phyloP scores from a whole-genome alignment of 2,797 vertebrate genomes.

The Pygocentrus nattereri region DNA sequence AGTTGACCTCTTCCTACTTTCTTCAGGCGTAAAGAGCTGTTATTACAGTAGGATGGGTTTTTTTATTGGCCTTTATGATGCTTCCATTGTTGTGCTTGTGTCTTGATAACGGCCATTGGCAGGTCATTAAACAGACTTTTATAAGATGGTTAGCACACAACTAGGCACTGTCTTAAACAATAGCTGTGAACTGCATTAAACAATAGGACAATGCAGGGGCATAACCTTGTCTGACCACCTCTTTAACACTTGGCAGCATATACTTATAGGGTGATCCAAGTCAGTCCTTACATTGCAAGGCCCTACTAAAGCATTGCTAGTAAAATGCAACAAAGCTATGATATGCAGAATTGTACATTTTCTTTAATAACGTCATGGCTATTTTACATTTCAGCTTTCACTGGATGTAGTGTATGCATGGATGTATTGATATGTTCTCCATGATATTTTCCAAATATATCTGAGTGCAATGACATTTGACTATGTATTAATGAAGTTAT shows the following conservation, averaged over 20 bases:
- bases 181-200: constrained; percentile 71
- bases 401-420: too few species aligned
- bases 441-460: not conserved
- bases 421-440: too few species aligned
- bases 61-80: constrained; percentile 82
- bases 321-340: not conserved
- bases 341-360: not conserved
- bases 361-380: too few species aligned
- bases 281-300: not conserved
- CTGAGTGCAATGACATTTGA: not conserved
- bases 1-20: constrained; percentile 78
- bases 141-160: constrained; percentile 77
- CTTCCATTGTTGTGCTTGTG: constrained; percentile 78
- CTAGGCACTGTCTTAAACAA: constrained; percentile 71
- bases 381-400: not conserved
- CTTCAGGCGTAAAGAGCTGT: constrained; percentile 75
- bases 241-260: constrained; percentile 53
- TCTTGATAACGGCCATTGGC: constrained; percentile 79
- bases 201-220: constrained; percentile 54
- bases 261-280: constrained; percentile 5
- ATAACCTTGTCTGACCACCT: constrained; percentile 69
- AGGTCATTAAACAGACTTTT: constrained; percentile 81
- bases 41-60: constrained; percentile 81
- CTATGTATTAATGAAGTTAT: not conserved
- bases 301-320: not conserved